These are phyloP conservation scores for Drosophila anomalata DNA, from an alignment of 2,888 invertebrate species.

Conservation along the genomic window DNA sequence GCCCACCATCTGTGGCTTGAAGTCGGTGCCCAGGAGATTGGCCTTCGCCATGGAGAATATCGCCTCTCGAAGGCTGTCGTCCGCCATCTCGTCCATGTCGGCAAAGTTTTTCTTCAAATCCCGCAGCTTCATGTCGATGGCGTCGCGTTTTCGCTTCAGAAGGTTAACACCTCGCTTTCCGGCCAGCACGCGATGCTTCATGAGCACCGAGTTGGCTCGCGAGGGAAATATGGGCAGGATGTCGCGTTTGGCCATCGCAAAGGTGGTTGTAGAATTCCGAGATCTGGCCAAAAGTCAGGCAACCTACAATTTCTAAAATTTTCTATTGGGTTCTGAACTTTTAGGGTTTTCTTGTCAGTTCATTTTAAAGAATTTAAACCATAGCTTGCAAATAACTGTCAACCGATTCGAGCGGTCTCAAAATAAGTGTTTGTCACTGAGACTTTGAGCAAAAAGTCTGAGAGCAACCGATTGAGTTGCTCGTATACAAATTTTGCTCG, in stretches of 20 bases:
- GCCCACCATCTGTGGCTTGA: slow-evolving; percentile 62
- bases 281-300: neutral
- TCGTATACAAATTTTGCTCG: too few relatives aligned
- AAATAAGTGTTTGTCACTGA: too few relatives aligned
- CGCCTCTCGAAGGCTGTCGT: slow-evolving; percentile 61
- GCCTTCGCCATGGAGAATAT: slow-evolving; percentile 77
- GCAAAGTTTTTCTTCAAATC: slow-evolving; percentile 53
- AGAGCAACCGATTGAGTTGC: too few relatives aligned
- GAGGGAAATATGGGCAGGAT: slow-evolving; percentile 74
- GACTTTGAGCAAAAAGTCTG: too few relatives aligned
- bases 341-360: too few relatives aligned
- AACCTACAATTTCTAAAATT: neutral
- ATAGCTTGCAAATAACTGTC: too few relatives aligned
- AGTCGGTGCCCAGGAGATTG: slow-evolving; percentile 72
- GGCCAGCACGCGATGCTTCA: slow-evolving; percentile 65
- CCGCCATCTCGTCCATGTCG: slow-evolving; percentile 35
- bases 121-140: slow-evolving; percentile 74
- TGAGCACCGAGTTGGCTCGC: slow-evolving; percentile 71
- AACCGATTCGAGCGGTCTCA: too few relatives aligned
- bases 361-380: too few relatives aligned
- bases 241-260: slow-evolving; percentile 54
- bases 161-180: slow-evolving; percentile 74
- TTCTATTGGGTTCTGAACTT: too few relatives aligned
- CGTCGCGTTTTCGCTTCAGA: slow-evolving; percentile 78
- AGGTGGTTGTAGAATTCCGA: neutral